Evolutionary conservation across 2,888 invertebrate species (phyloP), one percentile per base, ranked within the genome.

Genomic region (Thecocarcelia acutangulata): DNA sequence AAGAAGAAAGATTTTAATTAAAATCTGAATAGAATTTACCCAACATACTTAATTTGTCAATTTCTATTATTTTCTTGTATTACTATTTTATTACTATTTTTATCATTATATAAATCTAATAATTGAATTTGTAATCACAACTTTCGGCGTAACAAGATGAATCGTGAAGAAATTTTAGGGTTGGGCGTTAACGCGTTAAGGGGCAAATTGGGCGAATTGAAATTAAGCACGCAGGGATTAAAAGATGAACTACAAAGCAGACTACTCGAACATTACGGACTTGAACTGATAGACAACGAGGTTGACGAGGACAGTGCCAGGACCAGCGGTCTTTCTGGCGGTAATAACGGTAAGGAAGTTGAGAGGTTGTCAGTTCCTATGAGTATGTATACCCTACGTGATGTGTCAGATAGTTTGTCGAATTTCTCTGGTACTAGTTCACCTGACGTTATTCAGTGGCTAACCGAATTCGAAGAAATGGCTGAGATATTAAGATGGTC

Each of bases 321-420:
- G 24, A 24, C 1, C 1, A 6, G 5, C n/a, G 52, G 28, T 28
- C 4, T 3, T 28, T 1, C 52, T 54, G 24, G 1, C 12, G 52
- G 52, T n/a, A 54, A 50, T 50, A 21, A 21, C 15, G 21, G 19
- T 11, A n/a, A n/a, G n/a, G 15, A 15, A 15, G 50, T 11, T 3
- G n/a, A 9, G 19, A 15, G 12, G 19, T 21, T 9, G 19, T 8
- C 21, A n/a, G n/a, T n/a, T n/a, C n/a, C n/a, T 8, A 50, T 40
- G 12, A 19, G 64, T 12, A 33, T 50, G 19, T 64, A 52, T 13
- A 74, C 74, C 3, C 13, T 74, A 5, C 33, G 42, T n/a, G 74
- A 74, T 9, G 50, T 74, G 6, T 63, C 56, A n/a, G 64, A 64
- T 11, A 59, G 59, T 11, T 54, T 74, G 3, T 54, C 50, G 3